A percentile compares a stretch with the other conserved stretches of the same genome.
Conservation (phyloP, 2,888 invertebrate species). For the Xestia c-nigrum region DNA sequence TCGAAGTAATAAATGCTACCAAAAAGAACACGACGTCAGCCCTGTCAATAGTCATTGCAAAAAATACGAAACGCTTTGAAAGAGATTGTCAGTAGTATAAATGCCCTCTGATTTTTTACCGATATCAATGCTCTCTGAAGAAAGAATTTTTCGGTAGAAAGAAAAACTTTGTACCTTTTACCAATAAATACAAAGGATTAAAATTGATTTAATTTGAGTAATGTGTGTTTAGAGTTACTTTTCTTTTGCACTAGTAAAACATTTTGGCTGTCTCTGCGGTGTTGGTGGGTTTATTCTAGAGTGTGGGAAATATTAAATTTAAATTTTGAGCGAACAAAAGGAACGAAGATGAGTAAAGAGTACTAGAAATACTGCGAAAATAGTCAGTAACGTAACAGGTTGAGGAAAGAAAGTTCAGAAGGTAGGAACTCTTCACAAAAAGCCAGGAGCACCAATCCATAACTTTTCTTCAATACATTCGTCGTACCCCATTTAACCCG, state of each 20-base stretch:
- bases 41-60: not conserved
- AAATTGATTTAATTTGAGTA: too few relatives aligned
- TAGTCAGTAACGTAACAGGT: not conserved
- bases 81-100: not conserved
- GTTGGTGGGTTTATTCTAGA: too few relatives aligned
- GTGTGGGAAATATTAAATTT: too few relatives aligned
- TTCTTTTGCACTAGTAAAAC: not conserved
- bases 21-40: not conserved
- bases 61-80: not conserved
- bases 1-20: not conserved
- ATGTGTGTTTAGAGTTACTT: not conserved
- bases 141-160: not conserved
- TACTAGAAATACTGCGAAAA: not conserved
- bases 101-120: not conserved
- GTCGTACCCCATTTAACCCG: constrained; percentile 68
- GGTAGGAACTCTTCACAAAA: constrained; percentile 14
- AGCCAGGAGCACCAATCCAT: constrained; percentile 33
- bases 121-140: not conserved
- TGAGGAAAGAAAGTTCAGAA: not conserved
- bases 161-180: too few relatives aligned
- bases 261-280: not conserved
- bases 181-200: too few relatives aligned
- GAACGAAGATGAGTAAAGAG: too few relatives aligned
- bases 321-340: too few relatives aligned
- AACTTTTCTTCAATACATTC: constrained; percentile 38